Evolutionary conservation across 53 echinoderm and acorn worm genomes (phyloP).

Genomic region (Temnopleurus reevesii): DNA sequence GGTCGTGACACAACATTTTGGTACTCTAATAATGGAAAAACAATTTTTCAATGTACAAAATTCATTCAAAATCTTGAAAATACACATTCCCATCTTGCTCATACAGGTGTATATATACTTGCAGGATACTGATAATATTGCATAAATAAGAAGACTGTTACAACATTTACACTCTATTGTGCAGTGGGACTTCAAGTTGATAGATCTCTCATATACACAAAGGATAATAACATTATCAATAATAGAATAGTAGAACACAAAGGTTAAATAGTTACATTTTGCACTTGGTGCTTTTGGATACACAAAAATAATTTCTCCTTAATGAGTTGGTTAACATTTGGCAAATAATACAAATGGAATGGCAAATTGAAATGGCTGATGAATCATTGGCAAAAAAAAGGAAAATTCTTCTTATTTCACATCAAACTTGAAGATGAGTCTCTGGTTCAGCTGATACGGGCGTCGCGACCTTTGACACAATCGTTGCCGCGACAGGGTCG

Average conservation of each 20-base stretch:
- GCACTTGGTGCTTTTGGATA: constrained; percentile 17
- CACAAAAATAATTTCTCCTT: no score
- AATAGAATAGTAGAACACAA: neutral
- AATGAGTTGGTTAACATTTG: neutral
- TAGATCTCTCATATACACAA: neutral
- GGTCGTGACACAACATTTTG: no score
- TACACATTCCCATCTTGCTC: neutral
- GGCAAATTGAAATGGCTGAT: constrained; percentile 7
- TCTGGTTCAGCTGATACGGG: neutral
- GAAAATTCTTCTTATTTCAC: neutral
- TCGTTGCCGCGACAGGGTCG: neutral
- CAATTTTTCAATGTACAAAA: no score
- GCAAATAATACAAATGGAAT: neutral
- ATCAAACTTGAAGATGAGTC: neutral
- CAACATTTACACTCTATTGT: neutral
- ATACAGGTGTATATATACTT: no score
- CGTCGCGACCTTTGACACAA: no score
- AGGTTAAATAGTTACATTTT: neutral
- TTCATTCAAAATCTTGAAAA: neutral
- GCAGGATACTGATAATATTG: no score
- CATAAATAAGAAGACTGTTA: no score
- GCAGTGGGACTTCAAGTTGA: neutral
- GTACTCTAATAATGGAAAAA: no score
- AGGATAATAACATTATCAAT: neutral
- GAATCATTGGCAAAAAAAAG: neutral